These are phyloP conservation scores for Nesidiocoris tenuis DNA, from an alignment of 2,888 invertebrate species.

Conservation along the genomic window DNA sequence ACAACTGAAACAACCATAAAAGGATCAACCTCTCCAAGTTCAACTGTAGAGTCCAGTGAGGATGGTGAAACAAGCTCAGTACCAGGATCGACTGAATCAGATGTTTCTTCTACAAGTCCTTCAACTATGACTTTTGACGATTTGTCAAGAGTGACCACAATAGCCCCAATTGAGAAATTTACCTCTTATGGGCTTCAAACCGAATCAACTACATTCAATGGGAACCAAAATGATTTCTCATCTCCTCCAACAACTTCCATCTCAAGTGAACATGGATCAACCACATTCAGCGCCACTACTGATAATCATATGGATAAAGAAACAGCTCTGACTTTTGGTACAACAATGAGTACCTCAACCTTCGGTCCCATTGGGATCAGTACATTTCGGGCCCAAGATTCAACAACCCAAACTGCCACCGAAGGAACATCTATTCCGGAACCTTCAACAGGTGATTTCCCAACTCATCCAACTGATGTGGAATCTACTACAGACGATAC, in stretches of 20 bases:
- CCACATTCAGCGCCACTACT: not conserved
- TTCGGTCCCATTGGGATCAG: not conserved
- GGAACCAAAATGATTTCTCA: not conserved
- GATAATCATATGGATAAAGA: not conserved
- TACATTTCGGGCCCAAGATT: not conserved
- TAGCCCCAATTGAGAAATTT: not conserved
- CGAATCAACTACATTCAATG: not conserved
- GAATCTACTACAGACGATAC: not conserved
- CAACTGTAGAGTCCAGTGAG: not conserved
- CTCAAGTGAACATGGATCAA: too few relatives aligned
- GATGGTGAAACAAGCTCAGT: not conserved
- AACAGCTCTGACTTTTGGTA: not conserved
- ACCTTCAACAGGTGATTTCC: slow-evolving; percentile 8
- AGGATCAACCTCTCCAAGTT: too few relatives aligned
- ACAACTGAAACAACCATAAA: not conserved
- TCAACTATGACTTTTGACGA: too few relatives aligned
- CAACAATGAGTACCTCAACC: not conserved
- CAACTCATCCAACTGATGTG: not conserved
- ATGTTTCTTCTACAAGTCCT: too few relatives aligned
- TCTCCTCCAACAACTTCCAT: too few relatives aligned
- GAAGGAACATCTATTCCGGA: slow-evolving; percentile 3
- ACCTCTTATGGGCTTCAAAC: not conserved
- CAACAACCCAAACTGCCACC: not conserved
- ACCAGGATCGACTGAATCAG: too few relatives aligned
- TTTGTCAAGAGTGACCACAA: too few relatives aligned